A percentile compares a stretch with the other conserved stretches of the same genome.
Conservation (phyloP, 2,113 vertebrate species). For the Oostethus manadensis region DNA sequence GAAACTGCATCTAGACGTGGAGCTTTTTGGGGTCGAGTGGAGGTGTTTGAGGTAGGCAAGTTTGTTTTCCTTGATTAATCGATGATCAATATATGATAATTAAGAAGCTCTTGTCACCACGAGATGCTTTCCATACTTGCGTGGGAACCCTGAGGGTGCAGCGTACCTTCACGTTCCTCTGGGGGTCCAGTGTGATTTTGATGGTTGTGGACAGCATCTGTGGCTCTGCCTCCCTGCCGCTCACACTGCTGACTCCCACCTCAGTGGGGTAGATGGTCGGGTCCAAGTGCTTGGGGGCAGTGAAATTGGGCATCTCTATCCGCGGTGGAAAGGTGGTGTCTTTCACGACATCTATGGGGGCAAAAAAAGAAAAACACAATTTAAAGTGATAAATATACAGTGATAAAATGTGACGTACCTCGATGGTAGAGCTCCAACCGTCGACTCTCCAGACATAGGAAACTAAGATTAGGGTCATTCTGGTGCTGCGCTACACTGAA, state of each 20-base stretch:
- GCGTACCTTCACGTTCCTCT: constrained; percentile 84
- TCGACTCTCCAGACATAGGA: constrained; percentile 82
- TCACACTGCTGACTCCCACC: constrained; percentile 74
- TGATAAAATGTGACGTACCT: constrained; percentile 61
- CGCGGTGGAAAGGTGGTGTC: constrained; percentile 69
- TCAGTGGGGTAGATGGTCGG: constrained; percentile 85
- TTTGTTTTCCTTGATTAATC: neutral
- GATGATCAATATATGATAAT: no score
- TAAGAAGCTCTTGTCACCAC: no score
- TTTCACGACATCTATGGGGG: constrained; percentile 71
- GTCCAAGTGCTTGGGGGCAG: constrained; percentile 73
- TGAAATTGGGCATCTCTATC: constrained; percentile 78
- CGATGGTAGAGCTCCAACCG: constrained; percentile 80
- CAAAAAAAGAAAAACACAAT: neutral
- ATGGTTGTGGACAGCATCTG: constrained; percentile 87
- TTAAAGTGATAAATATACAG: neutral
- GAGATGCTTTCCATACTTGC: no score
- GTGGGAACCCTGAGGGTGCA: constrained; percentile 25
- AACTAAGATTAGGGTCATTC: constrained; percentile 81
- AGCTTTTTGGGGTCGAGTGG: no score
- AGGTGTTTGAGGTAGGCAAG: neutral
- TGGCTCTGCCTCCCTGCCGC: constrained; percentile 61
- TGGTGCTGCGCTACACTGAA: constrained; percentile 85
- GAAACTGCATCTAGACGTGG: no score
- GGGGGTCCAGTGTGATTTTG: constrained; percentile 81